Base-by-base conservation (phyloP, 2,113 vertebrate species). In the Perognathus longimembris region DNA sequence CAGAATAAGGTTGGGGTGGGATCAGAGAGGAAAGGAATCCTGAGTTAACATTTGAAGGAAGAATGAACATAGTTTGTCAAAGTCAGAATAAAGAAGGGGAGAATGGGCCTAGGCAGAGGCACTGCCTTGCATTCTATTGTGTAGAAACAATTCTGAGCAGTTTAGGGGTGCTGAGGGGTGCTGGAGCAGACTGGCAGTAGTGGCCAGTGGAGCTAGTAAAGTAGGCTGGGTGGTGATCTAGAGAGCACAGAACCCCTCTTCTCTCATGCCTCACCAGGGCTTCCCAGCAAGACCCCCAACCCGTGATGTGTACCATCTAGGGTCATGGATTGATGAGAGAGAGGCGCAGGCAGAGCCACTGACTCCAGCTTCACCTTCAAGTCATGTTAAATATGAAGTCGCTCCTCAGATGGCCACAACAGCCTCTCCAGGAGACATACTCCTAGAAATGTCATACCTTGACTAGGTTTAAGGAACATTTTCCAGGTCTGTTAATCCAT, bases 241-340 rank as follows among this genome's bases (percentile, higher is more conserved):
- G 36, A 57, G 34, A 4, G 0, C 38, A 5, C 45, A 86, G 71
- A 32, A 30, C 45, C n/a, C 5, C 50, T 54, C 50, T 54, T 54
- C 0, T 36, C 32, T 34, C 30, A 50, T 18, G 11, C 9, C 11
- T 82, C 14, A 9, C 20, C 3, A 28, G 0, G 2, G 2, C 7
- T 3, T 69, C 42, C 30, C 6, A 24, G n/a, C 34, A 36, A 70
- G 64, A 14, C 4, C 36, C 11, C 7, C 8, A 2, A 30, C 38
- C 76, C 40, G 18, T 17, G 54, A 5, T 1, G 11, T 7, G 7
- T 2, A 3, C 36, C 26, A 12, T 40, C 38, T 30, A 34, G 32
- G 54, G 17, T n/a, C 0, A 0, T 26, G 2, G 21, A 15, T 0
- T 17, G 28, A 22, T 21, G n/a, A 26, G 8, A 32, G 59, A 34